Base-by-base conservation (phyloP, 2,888 invertebrate species). In the Drosophila falleni region DNA sequence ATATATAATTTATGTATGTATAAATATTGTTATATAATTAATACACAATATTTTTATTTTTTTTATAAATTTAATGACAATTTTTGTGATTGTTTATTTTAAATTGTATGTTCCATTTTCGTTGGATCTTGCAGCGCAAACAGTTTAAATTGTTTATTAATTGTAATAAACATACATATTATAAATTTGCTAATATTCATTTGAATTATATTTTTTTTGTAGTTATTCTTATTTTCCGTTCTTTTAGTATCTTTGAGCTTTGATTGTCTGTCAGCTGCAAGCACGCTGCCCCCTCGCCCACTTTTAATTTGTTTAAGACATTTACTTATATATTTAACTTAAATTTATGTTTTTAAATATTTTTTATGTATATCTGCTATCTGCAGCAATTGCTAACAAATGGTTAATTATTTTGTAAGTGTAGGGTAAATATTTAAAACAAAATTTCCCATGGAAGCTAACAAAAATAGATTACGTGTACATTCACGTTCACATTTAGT, bases 261-360 rank as follows among this genome's bases (percentile, higher is more conserved):
- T 87, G 89, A 85, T 87, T 85, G 89, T 89, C 89, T 87, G 89
- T 84, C 73, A 83, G 84, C 87, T 89, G 84, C 89, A 80, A 76
- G 69, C 76, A 74, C 63, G 81, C 78, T 78, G 78, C 58, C 50
- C 56, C 44, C 61, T 44, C 33, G 44, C 49, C 53, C 71, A 58
- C 31, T 16, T 16, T 33, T 23, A 19, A 26, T 56, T 39, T 19
- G 1, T 54, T 53, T 41, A 53, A 53, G 50, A 62, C 76, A 75
- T 70, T 59, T 39, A 59, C 63, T 75, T 37, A 55, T 15, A 16
- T 47, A 29, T 10, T 39, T 31, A 37, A 44, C 23, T 55, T 42
- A 35, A 11, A 15, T 15, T 10, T 16, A 9, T 55, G 11, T 15
- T 29, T 47, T 11, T 8, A 9, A 11, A 35, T 26, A 13, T 49